phyloP scores from a whole-genome alignment of 2,113 vertebrate genomes.

The Rhabdomys dilectus region DNA sequence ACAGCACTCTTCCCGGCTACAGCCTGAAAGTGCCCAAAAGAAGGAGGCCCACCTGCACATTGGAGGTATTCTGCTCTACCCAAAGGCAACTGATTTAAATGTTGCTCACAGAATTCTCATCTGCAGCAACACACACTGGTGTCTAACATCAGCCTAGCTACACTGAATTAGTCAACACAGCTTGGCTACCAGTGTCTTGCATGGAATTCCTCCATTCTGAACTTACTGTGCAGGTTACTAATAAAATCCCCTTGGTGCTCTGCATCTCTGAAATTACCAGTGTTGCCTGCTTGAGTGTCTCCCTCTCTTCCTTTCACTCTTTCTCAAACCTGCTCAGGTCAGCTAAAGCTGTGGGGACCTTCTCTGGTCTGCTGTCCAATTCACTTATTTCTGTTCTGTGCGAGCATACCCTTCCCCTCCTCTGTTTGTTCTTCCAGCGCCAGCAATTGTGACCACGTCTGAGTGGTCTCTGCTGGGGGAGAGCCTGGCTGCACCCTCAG shows the following conservation, averaged over 20 bases:
- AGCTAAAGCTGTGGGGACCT: neutral
- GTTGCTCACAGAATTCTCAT: neutral
- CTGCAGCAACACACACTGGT: neutral
- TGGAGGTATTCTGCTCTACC: neutral
- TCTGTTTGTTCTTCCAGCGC: neutral
- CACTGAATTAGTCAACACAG: neutral
- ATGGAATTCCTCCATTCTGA: neutral
- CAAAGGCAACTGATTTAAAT: neutral
- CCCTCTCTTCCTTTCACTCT: neutral
- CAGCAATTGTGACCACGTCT: neutral
- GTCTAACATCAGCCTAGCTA: neutral
- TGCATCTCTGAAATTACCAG: neutral
- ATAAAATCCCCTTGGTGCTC: neutral
- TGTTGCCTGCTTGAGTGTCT: too few species aligned
- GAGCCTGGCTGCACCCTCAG: accelerated
- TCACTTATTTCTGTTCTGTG: neutral
- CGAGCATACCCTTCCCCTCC: neutral
- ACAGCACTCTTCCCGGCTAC: neutral
- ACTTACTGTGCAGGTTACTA: too few species aligned
- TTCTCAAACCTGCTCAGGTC: too few species aligned
- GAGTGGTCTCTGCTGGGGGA: too few species aligned
- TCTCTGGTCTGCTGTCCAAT: neutral
- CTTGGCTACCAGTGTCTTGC: neutral
- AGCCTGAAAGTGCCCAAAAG: neutral
- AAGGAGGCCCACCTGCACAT: neutral